A percentile compares a stretch with the other conserved stretches of the same genome.
phyloP scores from a whole-genome alignment of 2,888 invertebrate genomes.

The Colostygia pectinataria region DNA sequence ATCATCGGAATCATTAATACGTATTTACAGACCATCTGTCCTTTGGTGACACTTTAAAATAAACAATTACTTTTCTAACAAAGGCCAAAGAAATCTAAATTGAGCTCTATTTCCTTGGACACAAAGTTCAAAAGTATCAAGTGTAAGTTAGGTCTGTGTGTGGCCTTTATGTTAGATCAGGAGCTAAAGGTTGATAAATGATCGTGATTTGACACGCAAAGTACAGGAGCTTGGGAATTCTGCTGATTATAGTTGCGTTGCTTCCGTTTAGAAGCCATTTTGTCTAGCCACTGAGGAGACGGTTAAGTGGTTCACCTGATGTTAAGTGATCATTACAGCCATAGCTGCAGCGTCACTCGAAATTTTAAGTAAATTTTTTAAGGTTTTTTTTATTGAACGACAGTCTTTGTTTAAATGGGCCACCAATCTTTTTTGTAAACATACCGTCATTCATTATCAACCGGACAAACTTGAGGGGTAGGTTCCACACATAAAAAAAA shows the following conservation, averaged over 20 bases:
- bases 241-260: conserved; percentile 40
- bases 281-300: background rate
- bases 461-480: too few species aligned
- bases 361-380: too few species aligned
- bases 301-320: too few species aligned
- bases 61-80: conserved; percentile 34
- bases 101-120: background rate
- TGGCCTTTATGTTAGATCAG: conserved; percentile 30
- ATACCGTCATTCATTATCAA: too few species aligned
- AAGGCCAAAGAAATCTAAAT: background rate
- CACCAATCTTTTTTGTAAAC: too few species aligned
- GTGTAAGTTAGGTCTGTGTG: conserved; percentile 20
- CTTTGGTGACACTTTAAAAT: conserved; percentile 39
- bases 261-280: conserved; percentile 12
- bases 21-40: conserved; percentile 67
- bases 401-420: too few species aligned
- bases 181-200: conserved; percentile 48
- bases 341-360: too few species aligned
- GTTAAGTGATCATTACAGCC: too few species aligned
- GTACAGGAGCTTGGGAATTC: conserved; percentile 45
- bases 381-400: too few species aligned
- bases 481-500: too few species aligned
- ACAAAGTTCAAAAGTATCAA: conserved; percentile 3
- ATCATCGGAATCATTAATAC: conserved; percentile 62
- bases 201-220: conserved; percentile 47